A percentile compares a stretch with the other conserved stretches of the same genome.
These are phyloP conservation scores for Taenioides sp. DNA, from an alignment of 2,797 vertebrate species.

Conservation along the genomic window DNA sequence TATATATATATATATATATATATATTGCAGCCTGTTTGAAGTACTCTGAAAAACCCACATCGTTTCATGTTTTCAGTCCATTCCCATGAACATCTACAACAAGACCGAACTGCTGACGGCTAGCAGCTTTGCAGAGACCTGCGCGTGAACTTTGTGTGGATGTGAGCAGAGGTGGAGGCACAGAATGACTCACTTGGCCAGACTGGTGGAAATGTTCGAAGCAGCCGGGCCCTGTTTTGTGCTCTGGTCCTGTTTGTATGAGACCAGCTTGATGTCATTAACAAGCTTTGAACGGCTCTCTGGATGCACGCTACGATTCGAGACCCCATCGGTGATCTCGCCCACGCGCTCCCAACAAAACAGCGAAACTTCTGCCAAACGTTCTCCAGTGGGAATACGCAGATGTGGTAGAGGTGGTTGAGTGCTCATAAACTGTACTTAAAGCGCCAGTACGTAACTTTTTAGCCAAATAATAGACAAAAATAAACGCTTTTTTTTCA, in stretches of 20 bases:
- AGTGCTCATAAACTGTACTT: too few species aligned
- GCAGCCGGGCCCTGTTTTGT: slow-evolving; percentile 47
- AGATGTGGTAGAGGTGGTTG: background rate
- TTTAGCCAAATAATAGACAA: too few species aligned
- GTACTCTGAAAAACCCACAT: background rate
- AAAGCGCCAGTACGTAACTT: too few species aligned
- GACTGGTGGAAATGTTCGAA: slow-evolving; percentile 61
- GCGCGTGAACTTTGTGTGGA: slow-evolving; percentile 6
- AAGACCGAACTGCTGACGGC: background rate
- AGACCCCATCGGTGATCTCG: slow-evolving; percentile 39
- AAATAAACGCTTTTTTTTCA: too few species aligned
- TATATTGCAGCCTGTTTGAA: too few species aligned
- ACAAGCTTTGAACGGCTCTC: slow-evolving; percentile 52
- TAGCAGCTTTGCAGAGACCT: background rate
- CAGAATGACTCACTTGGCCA: slow-evolving; percentile 64
- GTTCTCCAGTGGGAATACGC: background rate
- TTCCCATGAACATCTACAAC: background rate
- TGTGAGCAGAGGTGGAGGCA: slow-evolving; percentile 26
- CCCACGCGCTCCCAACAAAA: slow-evolving; percentile 17
- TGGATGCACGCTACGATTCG: slow-evolving; percentile 49
- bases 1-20: too few species aligned
- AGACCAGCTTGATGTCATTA: slow-evolving; percentile 77
- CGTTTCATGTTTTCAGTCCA: background rate
- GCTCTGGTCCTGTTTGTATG: slow-evolving; percentile 26
- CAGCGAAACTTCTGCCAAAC: slow-evolving; percentile 11